phyloP scores from a whole-genome alignment of 2,113 vertebrate species.

The Nicator chloris region DNA sequence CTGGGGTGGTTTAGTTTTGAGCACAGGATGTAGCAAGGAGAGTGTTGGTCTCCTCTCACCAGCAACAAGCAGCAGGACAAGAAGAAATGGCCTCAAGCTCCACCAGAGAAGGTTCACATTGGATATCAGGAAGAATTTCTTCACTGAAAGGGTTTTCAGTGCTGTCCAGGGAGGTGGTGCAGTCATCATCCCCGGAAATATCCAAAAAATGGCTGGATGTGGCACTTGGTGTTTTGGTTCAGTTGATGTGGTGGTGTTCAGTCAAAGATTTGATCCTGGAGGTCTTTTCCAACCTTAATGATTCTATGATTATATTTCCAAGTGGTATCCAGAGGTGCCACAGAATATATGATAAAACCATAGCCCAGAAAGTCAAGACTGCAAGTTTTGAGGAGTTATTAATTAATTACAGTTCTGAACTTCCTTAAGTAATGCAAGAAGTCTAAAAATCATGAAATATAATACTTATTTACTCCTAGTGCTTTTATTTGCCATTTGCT shows the following conservation, averaged over 20 bases:
- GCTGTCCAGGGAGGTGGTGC: neutral
- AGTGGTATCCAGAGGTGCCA: neutral
- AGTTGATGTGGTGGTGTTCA: neutral
- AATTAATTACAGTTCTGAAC: neutral
- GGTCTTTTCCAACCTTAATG: neutral
- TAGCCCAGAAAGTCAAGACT: neutral
- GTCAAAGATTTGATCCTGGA: neutral
- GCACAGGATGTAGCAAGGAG: neutral
- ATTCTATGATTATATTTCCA: neutral
- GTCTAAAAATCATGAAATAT: neutral
- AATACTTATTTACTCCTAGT: neutral
- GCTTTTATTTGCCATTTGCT: neutral
- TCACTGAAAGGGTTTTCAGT: neutral
- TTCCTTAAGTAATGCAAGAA: neutral
- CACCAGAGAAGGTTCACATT: neutral
- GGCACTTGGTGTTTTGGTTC: neutral
- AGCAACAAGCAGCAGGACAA: rapidly evolving
- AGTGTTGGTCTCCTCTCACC: neutral
- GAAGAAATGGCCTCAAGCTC: neutral
- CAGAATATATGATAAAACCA: neutral
- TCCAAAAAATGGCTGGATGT: neutral
- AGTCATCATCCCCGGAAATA: neutral
- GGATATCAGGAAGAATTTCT: neutral
- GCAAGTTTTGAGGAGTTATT: neutral
- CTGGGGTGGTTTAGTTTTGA: neutral